phyloP scores from a whole-genome alignment of 2,797 vertebrate genomes.

The Mastacembelus armatus region DNA sequence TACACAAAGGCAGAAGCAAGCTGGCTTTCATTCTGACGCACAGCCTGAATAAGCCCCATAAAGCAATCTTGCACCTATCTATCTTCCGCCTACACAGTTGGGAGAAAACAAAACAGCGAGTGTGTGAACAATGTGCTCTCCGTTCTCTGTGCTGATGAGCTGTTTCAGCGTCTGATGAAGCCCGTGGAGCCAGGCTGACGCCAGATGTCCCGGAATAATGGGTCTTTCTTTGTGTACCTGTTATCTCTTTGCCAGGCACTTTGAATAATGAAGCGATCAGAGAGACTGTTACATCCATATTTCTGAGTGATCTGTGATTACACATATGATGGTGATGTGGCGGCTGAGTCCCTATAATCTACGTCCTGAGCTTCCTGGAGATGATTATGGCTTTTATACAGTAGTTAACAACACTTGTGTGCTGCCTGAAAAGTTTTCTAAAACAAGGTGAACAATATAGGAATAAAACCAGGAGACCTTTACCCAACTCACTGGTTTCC shows the following conservation, averaged over 20 bases:
- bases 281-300: slow-evolving; percentile 7
- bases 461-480: not conserved
- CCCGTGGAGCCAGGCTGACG: slow-evolving; percentile 21
- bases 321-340: not conserved
- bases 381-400: slow-evolving; percentile 28
- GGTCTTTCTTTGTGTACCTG: slow-evolving; percentile 55
- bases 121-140: slow-evolving; percentile 63
- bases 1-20: slow-evolving; percentile 39
- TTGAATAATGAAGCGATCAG: slow-evolving; percentile 25
- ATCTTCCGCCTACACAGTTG: slow-evolving; percentile 48
- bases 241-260: slow-evolving; percentile 37
- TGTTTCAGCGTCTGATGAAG: slow-evolving; percentile 38
- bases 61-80: slow-evolving; percentile 53
- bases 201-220: slow-evolving; percentile 62
- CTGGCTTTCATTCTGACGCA: slow-evolving; percentile 22
- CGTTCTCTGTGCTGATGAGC: slow-evolving; percentile 50
- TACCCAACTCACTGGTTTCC: not conserved
- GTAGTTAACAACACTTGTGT: not conserved
- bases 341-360: slow-evolving; percentile 22
- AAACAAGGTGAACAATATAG: not conserved
- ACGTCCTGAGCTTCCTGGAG: slow-evolving; percentile 25
- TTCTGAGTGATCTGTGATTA: slow-evolving; percentile 40
- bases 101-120: slow-evolving; percentile 57
- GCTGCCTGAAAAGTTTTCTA: not conserved
- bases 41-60: slow-evolving; percentile 26